A percentile compares a stretch with the other conserved stretches of the same genome.
These are phyloP conservation scores for Crotalus adamanteus DNA, from an alignment of 2,797 vertebrate species.

Conservation along the genomic window DNA sequence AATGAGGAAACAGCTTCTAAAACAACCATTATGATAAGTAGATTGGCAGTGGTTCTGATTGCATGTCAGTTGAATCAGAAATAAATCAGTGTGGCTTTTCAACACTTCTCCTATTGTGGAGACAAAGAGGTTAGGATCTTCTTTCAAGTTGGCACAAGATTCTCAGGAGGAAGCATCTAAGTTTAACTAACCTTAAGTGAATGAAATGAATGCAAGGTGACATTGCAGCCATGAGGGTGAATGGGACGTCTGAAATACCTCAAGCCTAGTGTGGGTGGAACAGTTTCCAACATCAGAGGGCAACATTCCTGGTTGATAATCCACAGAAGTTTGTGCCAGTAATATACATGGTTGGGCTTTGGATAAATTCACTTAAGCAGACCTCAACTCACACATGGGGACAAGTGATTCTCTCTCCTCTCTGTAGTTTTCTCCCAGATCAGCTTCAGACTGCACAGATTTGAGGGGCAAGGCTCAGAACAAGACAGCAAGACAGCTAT, in stretches of 20 bases:
- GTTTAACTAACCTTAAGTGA: background rate
- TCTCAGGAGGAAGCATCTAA: background rate
- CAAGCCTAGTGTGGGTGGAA: background rate
- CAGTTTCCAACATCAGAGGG: background rate
- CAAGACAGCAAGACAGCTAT: background rate
- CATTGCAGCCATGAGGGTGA: background rate
- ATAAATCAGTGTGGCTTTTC: background rate
- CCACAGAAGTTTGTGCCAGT: background rate
- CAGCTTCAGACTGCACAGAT: background rate
- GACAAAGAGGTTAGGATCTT: background rate
- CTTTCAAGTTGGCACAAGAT: background rate
- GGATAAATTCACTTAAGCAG: background rate
- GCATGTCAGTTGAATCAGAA: background rate
- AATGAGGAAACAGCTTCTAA: background rate
- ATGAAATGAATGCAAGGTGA: background rate
- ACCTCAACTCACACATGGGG: background rate
- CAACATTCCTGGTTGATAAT: background rate
- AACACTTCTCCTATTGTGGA: background rate
- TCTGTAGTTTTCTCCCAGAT: background rate
- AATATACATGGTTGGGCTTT: background rate
- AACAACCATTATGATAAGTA: background rate
- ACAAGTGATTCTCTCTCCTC: background rate
- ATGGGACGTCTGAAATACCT: background rate
- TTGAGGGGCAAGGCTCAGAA: background rate
- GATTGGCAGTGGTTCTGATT: background rate